phyloP scores from a whole-genome alignment of 2,113 vertebrate genomes.

The Cygnus buccinator region DNA sequence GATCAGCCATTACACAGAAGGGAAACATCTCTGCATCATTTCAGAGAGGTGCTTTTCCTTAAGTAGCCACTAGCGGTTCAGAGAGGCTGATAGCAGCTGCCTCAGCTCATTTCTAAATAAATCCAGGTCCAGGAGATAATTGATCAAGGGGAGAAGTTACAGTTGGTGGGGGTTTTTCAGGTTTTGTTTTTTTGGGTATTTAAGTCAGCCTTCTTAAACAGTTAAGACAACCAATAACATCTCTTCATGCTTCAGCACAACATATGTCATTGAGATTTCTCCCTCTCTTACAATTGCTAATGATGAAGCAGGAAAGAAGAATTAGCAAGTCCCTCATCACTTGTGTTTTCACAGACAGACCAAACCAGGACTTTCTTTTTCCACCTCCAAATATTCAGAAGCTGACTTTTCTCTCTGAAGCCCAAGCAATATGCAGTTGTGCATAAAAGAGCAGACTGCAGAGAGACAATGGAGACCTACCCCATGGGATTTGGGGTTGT shows the following conservation, averaged over 20 bases:
- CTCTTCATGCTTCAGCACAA: not conserved
- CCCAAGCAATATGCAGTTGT: not conserved
- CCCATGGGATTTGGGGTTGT: not conserved
- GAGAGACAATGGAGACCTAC: not conserved
- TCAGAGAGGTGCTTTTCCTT: not conserved
- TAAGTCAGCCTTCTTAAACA: slow-evolving; percentile 18
- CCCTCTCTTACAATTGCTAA: not conserved
- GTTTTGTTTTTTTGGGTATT: not conserved
- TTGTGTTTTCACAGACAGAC: not conserved
- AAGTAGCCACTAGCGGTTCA: not conserved
- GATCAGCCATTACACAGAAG: not conserved
- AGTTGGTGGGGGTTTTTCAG: not conserved
- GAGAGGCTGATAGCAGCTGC: not conserved
- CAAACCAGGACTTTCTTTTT: slow-evolving; percentile 27
- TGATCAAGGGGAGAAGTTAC: not conserved
- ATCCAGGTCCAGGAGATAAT: not conserved
- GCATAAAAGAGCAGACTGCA: not conserved
- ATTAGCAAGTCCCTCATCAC: slow-evolving; percentile 15
- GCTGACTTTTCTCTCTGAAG: not conserved
- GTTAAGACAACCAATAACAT: slow-evolving; percentile 12
- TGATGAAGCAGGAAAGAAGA: slow-evolving; percentile 46
- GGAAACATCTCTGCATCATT: not conserved
- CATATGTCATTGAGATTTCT: slow-evolving; percentile 18
- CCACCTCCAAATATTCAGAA: not conserved
- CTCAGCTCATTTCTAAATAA: not conserved